Evolutionary conservation across 2,888 invertebrate genomes (phyloP), one percentile per base, ranked within the genome.

Genomic region (Apodemia hepburni): DNA sequence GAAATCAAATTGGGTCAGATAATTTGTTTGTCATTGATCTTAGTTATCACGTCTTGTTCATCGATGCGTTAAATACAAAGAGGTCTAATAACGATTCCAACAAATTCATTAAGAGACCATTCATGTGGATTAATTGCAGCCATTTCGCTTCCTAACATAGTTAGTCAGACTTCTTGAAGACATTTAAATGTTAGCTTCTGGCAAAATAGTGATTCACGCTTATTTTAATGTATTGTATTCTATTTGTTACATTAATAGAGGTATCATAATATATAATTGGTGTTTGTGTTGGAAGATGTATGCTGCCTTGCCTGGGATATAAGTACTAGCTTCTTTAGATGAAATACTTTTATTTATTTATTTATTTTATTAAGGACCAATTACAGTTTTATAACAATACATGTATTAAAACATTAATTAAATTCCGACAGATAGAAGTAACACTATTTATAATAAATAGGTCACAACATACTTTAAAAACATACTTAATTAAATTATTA

Each of bases 31-130:
- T 42, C 42, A 42, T 42, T 42, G 42, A 42, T 42, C 42, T 42
- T 42, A 42, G 42, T 49, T 49, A 49, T 17, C 18, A 49, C 18
- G 18, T 49, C 47, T 18, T 49, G 49, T 42, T 42, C 49, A 17
- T 9, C 51, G 22, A 51, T 51, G 51, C 22, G 51, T 17, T 18
- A 18, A 51, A 51, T 51, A 51, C 17, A 51, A 51, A 22, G 51
- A 51, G 22, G 18, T 51, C 51, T 51, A 51, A 51, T 22, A 51
- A 51, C 11, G 9, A 22, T 51, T 51, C 11, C 22, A 51, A 51
- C 51, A 51, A 51, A 51, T 51, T 17, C 51, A 51, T 18, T 51
- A 51, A 51, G 51, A 22, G 9, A 12, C 18, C 22, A 51, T 51
- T 9, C 42, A 45, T 45, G 42, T 11, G 12, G 18, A 51, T 18